Evolutionary conservation across 1,140 invertebrate species (phyloP).

Genomic region (Babylonia areolata): DNA sequence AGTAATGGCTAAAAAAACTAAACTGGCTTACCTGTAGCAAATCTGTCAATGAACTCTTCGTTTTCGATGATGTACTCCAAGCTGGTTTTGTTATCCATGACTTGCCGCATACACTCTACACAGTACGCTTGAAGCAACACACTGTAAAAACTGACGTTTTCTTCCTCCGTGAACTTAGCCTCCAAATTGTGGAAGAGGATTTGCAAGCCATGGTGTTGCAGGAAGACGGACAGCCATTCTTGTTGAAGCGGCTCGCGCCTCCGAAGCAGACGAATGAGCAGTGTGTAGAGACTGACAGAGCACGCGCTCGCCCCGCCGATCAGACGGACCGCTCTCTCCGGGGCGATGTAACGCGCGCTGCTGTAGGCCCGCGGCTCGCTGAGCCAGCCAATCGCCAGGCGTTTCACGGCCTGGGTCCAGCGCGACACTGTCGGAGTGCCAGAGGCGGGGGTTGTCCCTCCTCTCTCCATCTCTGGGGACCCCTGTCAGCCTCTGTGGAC

Average conservation of each 20-base stretch:
- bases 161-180: constrained; percentile 22
- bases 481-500: neutral
- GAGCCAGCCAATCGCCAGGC: constrained; percentile 19
- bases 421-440: neutral
- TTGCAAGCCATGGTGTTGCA: constrained; percentile 38
- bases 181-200: constrained; percentile 38
- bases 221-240: constrained; percentile 32
- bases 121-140: constrained; percentile 74
- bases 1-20: neutral
- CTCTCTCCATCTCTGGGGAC: neutral
- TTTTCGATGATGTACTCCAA: constrained; percentile 76
- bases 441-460: neutral
- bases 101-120: constrained; percentile 73
- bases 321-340: constrained; percentile 5
- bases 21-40: constrained; percentile 85
- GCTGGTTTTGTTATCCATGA: constrained; percentile 76
- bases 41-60: constrained; percentile 86
- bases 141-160: constrained; percentile 58
- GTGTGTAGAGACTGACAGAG: neutral
- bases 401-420: constrained; percentile 12
- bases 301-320: neutral
- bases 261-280: constrained; percentile 9
- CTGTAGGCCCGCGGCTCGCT: constrained; percentile 19
- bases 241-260: neutral
- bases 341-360: neutral